Evolutionary conservation across 2,888 invertebrate species (phyloP), one percentile per base, ranked within the genome.

Genomic region (Clivina fossor): DNA sequence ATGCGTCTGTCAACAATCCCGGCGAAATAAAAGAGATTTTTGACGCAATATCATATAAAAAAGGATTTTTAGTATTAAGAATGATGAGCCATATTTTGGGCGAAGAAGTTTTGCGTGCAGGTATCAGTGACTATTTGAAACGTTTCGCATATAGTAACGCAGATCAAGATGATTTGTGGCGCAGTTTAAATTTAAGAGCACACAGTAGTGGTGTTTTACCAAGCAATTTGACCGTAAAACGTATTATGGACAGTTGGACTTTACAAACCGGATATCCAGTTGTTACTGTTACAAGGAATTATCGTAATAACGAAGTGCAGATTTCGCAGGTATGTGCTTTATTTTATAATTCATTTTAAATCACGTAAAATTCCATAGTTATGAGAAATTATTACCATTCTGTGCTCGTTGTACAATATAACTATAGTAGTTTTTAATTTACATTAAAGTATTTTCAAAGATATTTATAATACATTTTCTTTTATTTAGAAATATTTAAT

Each of bases 1-100:
- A n/a, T n/a, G n/a, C n/a, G n/a, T n/a, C n/a, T n/a, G n/a, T 93
- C 24, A 81, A 84, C 28, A 80, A 89, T 68, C 89, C 90, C 2
- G 83, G 82, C 61, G 83, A 92, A 68, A 90, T 94, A 53, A 78
- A 79, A 0, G 88, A 92, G 75, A 88, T 90, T 44, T 93, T 93
- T 71, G 92, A 93, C 70, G 80, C 83, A 49, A 92, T 93, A 63
- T 89, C 91, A 0, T 93, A 93, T 72, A 81, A 83, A 60, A 93
- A 93, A 74, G 93, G 93, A 0, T 84, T 90, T 1, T 82, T 85
- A 0, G 80, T 97, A 37, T 82, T 97, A 58, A 80, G 94, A 38
- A 97, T 97, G 96, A 92, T 96, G 88, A 84, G 85, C 62, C 78
- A 86, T 68, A 88, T 91, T 73, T 79, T 96, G 18, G 93, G 94